phyloP scores from a whole-genome alignment of 64 coral and sea anemone genomes.

The Stylophora pistillata region DNA sequence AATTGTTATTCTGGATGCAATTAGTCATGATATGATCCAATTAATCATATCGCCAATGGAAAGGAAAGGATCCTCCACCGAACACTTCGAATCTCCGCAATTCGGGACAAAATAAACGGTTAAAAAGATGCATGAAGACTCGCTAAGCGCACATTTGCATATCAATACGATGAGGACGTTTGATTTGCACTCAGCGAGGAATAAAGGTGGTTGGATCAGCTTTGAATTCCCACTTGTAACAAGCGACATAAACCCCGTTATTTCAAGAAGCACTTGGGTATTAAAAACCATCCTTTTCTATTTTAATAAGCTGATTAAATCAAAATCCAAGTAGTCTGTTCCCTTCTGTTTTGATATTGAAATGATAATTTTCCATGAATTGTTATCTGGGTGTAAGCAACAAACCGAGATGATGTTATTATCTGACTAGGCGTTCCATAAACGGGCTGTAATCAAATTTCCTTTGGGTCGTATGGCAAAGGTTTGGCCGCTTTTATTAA shows the following conservation, averaged over 20 bases:
- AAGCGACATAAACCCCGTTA: no score
- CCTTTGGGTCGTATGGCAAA: not conserved
- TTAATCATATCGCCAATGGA: not conserved
- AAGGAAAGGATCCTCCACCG: not conserved
- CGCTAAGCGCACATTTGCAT: not conserved
- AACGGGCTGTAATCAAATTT: not conserved
- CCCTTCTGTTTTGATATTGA: not conserved
- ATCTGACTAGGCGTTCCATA: not conserved
- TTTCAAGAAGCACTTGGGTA: no score
- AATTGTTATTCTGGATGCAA: no score
- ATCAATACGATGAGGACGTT: not conserved
- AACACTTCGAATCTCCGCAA: not conserved
- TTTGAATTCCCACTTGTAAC: no score
- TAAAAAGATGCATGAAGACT: not conserved
- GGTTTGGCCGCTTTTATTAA: not conserved
- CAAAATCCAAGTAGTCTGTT: not conserved
- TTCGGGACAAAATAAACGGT: not conserved
- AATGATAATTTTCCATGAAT: not conserved
- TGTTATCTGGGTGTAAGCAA: not conserved
- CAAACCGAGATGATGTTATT: not conserved
- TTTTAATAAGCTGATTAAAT: no score
- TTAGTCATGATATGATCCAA: not conserved
- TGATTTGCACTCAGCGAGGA: no score
- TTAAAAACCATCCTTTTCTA: no score
- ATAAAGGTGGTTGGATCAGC: no score